Base-by-base conservation (phyloP, 2,797 vertebrate genomes). In the Alectoris magna region DNA sequence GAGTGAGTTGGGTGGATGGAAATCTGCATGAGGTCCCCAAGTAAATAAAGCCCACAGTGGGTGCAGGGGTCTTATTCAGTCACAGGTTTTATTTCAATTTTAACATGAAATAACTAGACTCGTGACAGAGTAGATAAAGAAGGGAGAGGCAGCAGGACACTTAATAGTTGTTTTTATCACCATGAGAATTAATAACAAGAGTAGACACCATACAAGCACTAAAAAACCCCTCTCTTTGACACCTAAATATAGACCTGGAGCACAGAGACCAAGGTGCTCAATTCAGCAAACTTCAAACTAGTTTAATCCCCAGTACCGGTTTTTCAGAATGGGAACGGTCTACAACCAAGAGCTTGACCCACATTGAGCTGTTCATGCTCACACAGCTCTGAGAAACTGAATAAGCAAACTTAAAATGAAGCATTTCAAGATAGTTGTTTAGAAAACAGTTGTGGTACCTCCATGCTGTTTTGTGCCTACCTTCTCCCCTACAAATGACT, bases 1-100 rank as follows among this genome's bases (percentile, higher is more conserved):
- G 13, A 22, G 15, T 0, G 0, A 74, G 18, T 29, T 27, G 3
- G 21, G 46, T 9, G 1, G 16, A 83, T 23, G 13, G 18, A 67
- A 13, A 31, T 14, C 39, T 76, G 18, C 46, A 75, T 26, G 31
- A 39, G 5, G 0, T 10, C 2, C 9, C 26, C 63, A 11, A n/a
- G 23, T 0, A 1, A 76, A 24, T 6, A 21, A 21, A 80, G 17
- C 34, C 38, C 43, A 26, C 14, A 21, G 23, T 2, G 3, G 11
- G 3, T 14, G 4, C 9, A 3, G 26, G n/a, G 26, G 7, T 68
- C 55, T 68, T 27, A 16, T 21, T 14, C 48, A 78, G 36, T 17
- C 73, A 60, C 15, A 60, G 12, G 6, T 5, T 7, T 89, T 80
- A 60, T 24, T 78, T 71, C 7, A 69, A 17, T 10, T 84, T 80